Evolutionary conservation across 2,888 invertebrate species (phyloP).

Genomic region (Autographa pulchrina): DNA sequence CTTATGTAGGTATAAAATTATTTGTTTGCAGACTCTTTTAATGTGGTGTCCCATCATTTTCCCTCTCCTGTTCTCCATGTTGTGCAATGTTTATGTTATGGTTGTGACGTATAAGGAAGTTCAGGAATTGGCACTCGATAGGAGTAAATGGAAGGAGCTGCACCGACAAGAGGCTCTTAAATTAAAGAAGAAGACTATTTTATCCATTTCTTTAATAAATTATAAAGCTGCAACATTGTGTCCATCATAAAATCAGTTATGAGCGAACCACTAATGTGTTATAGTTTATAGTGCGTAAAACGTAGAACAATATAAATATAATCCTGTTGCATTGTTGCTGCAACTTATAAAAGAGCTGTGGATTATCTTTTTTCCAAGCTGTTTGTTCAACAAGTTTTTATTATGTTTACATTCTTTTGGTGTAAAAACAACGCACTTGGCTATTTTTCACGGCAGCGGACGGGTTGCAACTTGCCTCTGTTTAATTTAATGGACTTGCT

Average conservation of each 20-base stretch:
- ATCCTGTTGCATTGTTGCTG: constrained; percentile 38
- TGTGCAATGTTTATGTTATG: too few species aligned
- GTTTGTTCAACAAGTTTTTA: constrained; percentile 66
- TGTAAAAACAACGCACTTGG: constrained; percentile 67
- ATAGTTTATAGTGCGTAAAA: constrained; percentile 35
- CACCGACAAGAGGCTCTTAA: too few species aligned
- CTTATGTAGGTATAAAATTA: too few species aligned
- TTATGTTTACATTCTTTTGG: constrained; percentile 79
- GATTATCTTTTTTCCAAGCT: background rate
- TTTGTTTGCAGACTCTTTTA: too few species aligned
- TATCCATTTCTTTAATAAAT: constrained; percentile 17
- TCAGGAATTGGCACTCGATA: too few species aligned
- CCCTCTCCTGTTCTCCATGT: too few species aligned
- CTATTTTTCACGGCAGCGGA: constrained; percentile 67
- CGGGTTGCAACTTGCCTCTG: constrained; percentile 56
- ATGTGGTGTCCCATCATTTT: too few species aligned
- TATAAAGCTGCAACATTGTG: constrained; percentile 36
- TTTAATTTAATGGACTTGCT: constrained; percentile 64
- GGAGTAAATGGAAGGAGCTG: too few species aligned
- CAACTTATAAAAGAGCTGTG: background rate
- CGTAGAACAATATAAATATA: constrained; percentile 45
- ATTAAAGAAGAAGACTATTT: background rate
- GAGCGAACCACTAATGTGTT: constrained; percentile 40
- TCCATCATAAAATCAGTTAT: constrained; percentile 35
- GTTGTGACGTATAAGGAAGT: too few species aligned